phyloP scores from a whole-genome alignment of 64 coral and sea anemone genomes.

The Astreopora myriophthalma region DNA sequence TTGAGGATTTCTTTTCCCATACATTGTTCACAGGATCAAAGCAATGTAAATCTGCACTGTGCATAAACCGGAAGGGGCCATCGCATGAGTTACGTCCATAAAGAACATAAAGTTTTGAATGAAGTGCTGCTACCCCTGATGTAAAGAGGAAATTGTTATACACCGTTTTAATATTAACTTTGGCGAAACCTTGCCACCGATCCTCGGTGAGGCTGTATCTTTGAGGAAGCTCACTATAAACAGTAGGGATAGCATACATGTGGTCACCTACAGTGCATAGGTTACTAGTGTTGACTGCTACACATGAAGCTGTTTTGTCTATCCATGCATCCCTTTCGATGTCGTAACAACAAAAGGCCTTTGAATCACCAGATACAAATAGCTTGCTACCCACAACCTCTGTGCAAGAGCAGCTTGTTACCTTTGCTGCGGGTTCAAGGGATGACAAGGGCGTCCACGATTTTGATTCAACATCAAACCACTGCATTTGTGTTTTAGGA shows the following conservation, averaged over 20 bases:
- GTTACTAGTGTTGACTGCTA: not conserved
- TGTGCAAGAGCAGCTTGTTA: rapidly evolving
- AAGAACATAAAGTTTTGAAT: not conserved
- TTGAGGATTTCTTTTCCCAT: not conserved
- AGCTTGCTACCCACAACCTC: not conserved
- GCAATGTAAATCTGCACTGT: not conserved
- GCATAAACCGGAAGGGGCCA: too few species aligned
- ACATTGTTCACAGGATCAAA: not conserved
- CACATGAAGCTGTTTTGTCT: not conserved
- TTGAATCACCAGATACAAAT: too few species aligned
- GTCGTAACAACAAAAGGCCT: not conserved
- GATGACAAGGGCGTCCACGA: not conserved
- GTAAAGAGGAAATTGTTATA: not conserved
- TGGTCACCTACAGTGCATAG: not conserved
- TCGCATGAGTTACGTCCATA: too few species aligned
- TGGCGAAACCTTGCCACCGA: not conserved
- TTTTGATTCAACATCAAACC: not conserved
- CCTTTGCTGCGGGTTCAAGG: not conserved
- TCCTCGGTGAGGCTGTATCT: not conserved
- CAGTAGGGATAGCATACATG: not conserved
- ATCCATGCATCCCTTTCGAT: not conserved
- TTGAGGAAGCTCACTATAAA: not conserved
- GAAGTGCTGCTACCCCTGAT: not conserved
- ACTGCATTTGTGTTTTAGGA: not conserved
- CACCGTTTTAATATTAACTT: not conserved